Percentiles rank a stretch among this genome's conserved stretches.
Conservation (phyloP, 2,113 vertebrate genomes). For the Plestiodon gilberti region DNA sequence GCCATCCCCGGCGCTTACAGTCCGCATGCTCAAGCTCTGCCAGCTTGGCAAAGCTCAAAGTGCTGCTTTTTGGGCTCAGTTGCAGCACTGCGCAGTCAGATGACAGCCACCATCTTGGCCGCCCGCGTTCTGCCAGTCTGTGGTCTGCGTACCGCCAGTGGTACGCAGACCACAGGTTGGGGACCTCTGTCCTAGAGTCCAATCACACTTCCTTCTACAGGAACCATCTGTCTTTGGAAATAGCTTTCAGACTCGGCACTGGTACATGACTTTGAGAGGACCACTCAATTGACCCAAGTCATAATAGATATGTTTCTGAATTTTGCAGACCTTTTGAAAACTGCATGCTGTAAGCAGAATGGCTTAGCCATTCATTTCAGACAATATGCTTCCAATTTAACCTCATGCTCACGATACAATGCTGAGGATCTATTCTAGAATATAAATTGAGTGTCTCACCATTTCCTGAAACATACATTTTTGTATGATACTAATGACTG, state of each 20-base stretch:
- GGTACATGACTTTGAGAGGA: conserved; percentile 77
- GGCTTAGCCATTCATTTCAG: not conserved
- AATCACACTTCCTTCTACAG: conserved; percentile 29
- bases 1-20: too few species aligned
- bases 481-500: not conserved
- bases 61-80: too few species aligned
- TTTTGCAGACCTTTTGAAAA: not conserved
- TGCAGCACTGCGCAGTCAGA: too few species aligned
- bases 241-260: conserved; percentile 64
- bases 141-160: too few species aligned
- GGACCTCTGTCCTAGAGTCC: not conserved
- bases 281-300: conserved; percentile 63
- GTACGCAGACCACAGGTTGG: too few species aligned
- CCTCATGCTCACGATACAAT: not conserved
- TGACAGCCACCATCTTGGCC: too few species aligned
- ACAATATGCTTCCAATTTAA: not conserved
- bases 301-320: conserved; percentile 51
- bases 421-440: conserved; percentile 33
- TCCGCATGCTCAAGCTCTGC: too few species aligned
- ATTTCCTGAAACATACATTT: not conserved
- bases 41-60: too few species aligned
- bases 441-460: not conserved
- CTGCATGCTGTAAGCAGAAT: not conserved
- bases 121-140: too few species aligned
- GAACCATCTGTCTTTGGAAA: conserved; percentile 56